Evolutionary conservation across 2,113 vertebrate species (phyloP).

Genomic region (Miniopterus natalensis): DNA sequence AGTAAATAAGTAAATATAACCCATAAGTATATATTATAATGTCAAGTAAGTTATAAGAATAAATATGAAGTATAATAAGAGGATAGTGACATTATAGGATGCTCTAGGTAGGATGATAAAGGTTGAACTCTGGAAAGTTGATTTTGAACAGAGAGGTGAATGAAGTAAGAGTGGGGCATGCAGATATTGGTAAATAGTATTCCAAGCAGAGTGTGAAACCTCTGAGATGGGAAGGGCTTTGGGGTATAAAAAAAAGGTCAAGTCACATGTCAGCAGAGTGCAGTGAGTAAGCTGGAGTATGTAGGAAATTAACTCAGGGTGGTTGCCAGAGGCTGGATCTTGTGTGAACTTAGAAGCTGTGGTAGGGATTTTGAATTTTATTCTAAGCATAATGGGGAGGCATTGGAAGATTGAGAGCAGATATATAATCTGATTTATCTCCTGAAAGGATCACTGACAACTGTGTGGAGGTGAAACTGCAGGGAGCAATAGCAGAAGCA

Average conservation of each 20-base stretch:
- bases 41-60: neutral
- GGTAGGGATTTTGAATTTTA: neutral
- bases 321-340: neutral
- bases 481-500: neutral
- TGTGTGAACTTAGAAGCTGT: neutral
- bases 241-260: neutral
- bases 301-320: neutral
- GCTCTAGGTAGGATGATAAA: neutral
- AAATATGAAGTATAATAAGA: neutral
- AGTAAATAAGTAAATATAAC: neutral
- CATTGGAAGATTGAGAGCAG: neutral
- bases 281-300: neutral
- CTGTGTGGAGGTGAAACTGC: neutral
- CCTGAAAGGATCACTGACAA: neutral
- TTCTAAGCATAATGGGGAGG: neutral
- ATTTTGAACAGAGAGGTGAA: neutral
- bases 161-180: neutral
- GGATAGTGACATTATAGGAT: neutral
- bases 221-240: neutral
- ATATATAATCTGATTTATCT: neutral
- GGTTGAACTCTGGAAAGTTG: neutral
- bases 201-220: neutral
- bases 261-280: neutral
- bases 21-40: neutral
- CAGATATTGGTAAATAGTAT: neutral